Conservation (phyloP, 2,888 invertebrate genomes). For the Heterodera filipjevi region DNA sequence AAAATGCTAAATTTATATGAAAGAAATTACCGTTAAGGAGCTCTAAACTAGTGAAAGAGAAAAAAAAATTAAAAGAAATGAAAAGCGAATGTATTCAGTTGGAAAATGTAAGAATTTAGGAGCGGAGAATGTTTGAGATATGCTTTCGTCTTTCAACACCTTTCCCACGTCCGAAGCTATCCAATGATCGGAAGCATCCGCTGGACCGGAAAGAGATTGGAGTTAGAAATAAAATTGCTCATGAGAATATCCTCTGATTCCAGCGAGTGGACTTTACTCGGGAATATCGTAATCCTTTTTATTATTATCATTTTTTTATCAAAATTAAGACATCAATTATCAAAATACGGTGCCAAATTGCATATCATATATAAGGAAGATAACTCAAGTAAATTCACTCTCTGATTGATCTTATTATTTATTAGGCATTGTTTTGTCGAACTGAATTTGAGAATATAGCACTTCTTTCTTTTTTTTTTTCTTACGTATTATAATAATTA, state of each 20-base stretch:
- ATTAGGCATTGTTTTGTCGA: too few relatives aligned
- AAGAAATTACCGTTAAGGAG: too few relatives aligned
- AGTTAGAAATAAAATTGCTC: neutral
- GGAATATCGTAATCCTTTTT: neutral
- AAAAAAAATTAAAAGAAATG: neutral
- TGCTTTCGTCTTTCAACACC: neutral
- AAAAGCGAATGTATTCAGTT: neutral
- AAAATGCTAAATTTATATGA: too few relatives aligned
- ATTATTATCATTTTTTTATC: neutral
- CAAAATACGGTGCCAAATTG: too few relatives aligned
- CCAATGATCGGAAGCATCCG: neutral
- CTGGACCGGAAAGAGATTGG: neutral
- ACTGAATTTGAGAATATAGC: too few relatives aligned
- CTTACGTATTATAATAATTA: too few relatives aligned
- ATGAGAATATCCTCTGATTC: neutral
- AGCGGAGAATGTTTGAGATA: neutral
- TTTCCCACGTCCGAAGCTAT: neutral
- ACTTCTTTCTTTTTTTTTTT: too few relatives aligned
- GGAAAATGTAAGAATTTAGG: neutral
- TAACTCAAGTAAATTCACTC: too few relatives aligned
- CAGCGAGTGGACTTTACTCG: neutral
- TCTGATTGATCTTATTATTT: too few relatives aligned
- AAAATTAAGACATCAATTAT: neutral
- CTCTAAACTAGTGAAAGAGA: too few relatives aligned
- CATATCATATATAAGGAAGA: too few relatives aligned